Conservation (phyloP, 2,113 vertebrate genomes). For the Bufo bufo region DNA sequence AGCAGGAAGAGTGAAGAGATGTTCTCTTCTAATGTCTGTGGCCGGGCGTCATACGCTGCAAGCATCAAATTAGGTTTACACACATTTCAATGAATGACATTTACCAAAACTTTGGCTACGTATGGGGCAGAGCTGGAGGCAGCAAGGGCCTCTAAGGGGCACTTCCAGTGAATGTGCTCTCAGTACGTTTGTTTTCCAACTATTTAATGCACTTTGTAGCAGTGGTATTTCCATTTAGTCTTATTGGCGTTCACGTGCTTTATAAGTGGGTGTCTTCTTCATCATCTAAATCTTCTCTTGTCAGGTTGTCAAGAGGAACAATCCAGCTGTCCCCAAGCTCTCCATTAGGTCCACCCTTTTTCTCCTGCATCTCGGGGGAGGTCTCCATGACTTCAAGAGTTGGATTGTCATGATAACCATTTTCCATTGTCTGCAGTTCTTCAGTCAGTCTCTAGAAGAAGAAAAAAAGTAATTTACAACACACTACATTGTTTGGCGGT, state of each 20-base stretch:
- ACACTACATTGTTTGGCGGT: not conserved
- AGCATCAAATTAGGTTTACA: not conserved
- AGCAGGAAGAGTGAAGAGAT: not conserved
- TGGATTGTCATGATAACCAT: slow-evolving; percentile 96
- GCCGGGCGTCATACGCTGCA: not conserved
- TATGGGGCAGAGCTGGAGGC: slow-evolving; percentile 1
- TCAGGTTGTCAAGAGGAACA: slow-evolving; percentile 89
- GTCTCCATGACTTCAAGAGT: slow-evolving; percentile 97
- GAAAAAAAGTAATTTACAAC: not conserved
- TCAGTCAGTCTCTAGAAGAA: slow-evolving; percentile 89
- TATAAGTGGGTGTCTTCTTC: slow-evolving; percentile 98
- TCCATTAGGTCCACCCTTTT: slow-evolving; percentile 83
- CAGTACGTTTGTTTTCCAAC: not conserved
- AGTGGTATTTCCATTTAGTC: slow-evolving; percentile 27
- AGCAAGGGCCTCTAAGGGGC: not conserved
- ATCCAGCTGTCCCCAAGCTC: slow-evolving; percentile 98
- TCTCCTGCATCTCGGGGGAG: slow-evolving; percentile 92
- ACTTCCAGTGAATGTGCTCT: not conserved
- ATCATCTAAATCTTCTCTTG: slow-evolving; percentile 85
- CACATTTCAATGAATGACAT: not conserved
- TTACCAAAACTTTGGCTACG: not conserved
- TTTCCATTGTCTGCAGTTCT: slow-evolving; percentile 94
- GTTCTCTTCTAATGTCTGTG: not conserved
- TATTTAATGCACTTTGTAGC: slow-evolving; percentile 32
- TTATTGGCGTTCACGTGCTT: slow-evolving; percentile 38